Evolutionary conservation across 2,888 invertebrate genomes (phyloP), one percentile per base, ranked within the genome.

Genomic region (Myopa testacea): DNA sequence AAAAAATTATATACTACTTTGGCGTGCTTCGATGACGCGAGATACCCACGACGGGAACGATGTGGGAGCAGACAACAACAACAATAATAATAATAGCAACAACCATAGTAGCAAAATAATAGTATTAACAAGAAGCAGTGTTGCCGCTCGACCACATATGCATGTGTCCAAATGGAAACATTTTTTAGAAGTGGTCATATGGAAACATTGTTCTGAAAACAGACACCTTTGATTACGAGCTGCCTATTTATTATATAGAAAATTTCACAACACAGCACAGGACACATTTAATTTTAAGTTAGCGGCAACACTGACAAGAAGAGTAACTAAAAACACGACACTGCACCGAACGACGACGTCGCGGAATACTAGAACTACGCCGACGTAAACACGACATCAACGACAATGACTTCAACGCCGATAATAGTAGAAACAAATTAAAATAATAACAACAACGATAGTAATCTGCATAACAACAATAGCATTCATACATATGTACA

Each of bases 361-460:
- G 26, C 1, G 1, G 26, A 26, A 55, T 55, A 38, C 60, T 62
- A 38, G 1, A 63, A 63, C 63, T 4, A 19, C 37, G 63, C 14
- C 40, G 58, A 40, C 37, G 38, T 60, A 68, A 68, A 55, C 52
- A 19, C 45, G 45, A 68, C 14, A 45, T 40, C 12, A 37, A 70
- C 70, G 70, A 58, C 70, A 70, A 70, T 55, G 70, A 70, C 55
- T 70, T 70, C 37, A 38, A 38, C 67, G 38, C 6, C n/a, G 26
- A 65, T 37, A 65, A 16, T 65, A 14, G 3, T 10, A 37, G 16
- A 37, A 65, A 65, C 6, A 65, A 65, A 65, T 14, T 37, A 37
- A 14, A 37, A 58, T 58, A 58, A 58, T 19, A 58, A 58, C 58
- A 58, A 58, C n/a, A 58, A 26, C 26, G 26, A 26, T 2, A 26